Conservation (phyloP, 2,888 invertebrate genomes). For the Syrphus vitripennis region DNA sequence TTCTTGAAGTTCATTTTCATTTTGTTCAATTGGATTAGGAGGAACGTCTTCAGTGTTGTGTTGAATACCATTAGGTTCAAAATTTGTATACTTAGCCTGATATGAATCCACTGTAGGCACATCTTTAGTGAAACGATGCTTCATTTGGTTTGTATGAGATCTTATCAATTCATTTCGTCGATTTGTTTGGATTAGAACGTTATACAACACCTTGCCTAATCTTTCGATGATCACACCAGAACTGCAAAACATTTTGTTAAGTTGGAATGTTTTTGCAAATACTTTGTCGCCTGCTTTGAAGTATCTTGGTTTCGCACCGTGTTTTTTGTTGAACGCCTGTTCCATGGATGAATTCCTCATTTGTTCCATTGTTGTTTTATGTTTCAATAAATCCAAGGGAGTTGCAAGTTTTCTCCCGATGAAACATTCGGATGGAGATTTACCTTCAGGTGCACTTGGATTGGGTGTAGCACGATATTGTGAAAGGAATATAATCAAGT, state of each 20-base stretch:
- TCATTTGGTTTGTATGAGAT: not conserved
- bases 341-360: not conserved
- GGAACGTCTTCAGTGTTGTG: no score
- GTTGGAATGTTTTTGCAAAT: not conserved
- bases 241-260: not conserved
- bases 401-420: not conserved
- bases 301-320: not conserved
- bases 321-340: not conserved
- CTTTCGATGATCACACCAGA: not conserved
- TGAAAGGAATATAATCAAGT: not conserved
- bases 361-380: not conserved
- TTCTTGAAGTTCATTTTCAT: no score
- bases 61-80: no score
- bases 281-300: not conserved
- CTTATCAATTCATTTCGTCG: not conserved
- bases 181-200: not conserved
- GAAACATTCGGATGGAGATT: not conserved
- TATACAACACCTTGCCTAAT: not conserved
- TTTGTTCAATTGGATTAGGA: no score
- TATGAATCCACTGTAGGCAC: no score
- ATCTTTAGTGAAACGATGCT: not conserved
- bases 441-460: not conserved
- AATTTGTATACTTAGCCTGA: no score
- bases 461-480: not conserved
- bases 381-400: not conserved